A percentile compares a stretch with the other conserved stretches of the same genome.
Conservation (phyloP, 2,113 vertebrate genomes). For the Equus przewalskii region DNA sequence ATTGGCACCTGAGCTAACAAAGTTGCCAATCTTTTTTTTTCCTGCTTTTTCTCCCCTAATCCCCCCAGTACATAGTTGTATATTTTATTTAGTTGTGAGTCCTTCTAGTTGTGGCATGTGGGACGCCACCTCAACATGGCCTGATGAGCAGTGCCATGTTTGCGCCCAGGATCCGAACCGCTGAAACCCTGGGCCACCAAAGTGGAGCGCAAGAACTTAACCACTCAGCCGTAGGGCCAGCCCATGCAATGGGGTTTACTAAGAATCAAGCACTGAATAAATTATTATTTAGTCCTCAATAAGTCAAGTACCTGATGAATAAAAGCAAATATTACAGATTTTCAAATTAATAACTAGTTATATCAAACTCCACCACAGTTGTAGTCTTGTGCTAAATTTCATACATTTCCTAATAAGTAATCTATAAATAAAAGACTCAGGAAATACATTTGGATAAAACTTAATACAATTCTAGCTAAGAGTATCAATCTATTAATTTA, state of each 20-base stretch:
- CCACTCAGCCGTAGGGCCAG: no score
- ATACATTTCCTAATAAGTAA: slow-evolving; percentile 1
- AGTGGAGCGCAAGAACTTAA: no score
- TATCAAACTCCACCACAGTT: not conserved
- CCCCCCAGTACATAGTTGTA: no score
- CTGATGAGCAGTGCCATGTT: no score
- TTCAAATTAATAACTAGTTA: slow-evolving; percentile 10
- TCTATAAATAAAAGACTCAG: slow-evolving; percentile 28
- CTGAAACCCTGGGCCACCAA: no score
- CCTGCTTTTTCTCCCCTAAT: no score
- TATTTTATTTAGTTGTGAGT: no score
- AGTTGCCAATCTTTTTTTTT: no score
- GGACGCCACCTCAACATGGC: no score
- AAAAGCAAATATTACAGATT: not conserved
- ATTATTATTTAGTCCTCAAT: slow-evolving; percentile 10
- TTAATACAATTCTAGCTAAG: slow-evolving; percentile 48
- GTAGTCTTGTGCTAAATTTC: not conserved
- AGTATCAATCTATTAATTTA: slow-evolving; percentile 31
- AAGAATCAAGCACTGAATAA: slow-evolving; percentile 32
- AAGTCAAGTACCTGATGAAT: slow-evolving; percentile 54
- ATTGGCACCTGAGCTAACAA: no score
- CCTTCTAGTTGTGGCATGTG: no score
- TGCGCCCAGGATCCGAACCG: no score
- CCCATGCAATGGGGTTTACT: not conserved
- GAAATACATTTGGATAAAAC: slow-evolving; percentile 60